Evolutionary conservation across 2,113 vertebrate genomes (phyloP).

Genomic region (Indicator indicator): DNA sequence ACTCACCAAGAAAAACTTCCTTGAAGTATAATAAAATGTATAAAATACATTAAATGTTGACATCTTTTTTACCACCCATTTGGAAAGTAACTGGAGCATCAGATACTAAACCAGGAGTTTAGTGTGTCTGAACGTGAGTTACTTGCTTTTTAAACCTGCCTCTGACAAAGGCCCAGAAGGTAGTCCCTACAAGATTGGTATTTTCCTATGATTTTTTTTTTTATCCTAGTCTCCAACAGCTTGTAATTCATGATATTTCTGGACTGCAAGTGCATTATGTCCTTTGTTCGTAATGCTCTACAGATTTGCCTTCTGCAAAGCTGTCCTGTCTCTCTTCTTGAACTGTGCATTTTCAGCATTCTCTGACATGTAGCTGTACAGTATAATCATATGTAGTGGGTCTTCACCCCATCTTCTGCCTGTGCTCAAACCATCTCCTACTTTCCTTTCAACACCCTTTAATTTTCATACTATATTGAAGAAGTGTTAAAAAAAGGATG

Average conservation of each 20-base stretch:
- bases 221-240: background rate
- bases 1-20: background rate
- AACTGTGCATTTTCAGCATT: background rate
- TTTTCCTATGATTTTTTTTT: background rate
- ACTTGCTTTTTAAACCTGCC: background rate
- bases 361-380: rapidly evolving
- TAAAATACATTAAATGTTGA: background rate
- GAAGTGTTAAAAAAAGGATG: too few relatives aligned
- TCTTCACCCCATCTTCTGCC: background rate
- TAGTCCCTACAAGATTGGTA: background rate
- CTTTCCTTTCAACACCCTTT: background rate
- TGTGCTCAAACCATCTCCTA: background rate
- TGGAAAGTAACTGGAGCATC: background rate
- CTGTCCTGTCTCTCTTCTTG: background rate
- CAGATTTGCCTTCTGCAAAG: background rate
- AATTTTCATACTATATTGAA: background rate
- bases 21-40: background rate
- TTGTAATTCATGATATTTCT: background rate
- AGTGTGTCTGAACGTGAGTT: background rate
- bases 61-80: background rate
- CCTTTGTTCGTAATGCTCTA: background rate
- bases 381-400: background rate
- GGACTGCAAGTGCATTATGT: background rate
- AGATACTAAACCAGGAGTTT: background rate
- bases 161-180: background rate